Evolutionary conservation across 64 coral and sea anemone genomes (phyloP).

Genomic region (Orbicella faveolata): DNA sequence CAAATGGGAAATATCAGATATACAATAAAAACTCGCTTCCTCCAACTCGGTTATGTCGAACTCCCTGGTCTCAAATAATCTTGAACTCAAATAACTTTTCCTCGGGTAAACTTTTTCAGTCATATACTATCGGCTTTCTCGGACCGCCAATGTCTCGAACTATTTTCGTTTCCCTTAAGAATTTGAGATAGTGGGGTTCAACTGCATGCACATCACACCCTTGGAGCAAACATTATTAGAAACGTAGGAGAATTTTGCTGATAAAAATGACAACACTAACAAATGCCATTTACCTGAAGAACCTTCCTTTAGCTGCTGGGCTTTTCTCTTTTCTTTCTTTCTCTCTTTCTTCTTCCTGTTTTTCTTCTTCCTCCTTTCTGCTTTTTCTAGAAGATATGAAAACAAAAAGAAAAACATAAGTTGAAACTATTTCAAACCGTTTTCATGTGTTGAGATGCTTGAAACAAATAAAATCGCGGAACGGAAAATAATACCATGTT

Average conservation of each 20-base stretch:
- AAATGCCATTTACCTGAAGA: not conserved
- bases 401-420: not conserved
- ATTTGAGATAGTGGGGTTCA: too few species aligned
- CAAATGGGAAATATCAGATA: too few species aligned
- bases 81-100: too few species aligned
- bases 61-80: too few species aligned
- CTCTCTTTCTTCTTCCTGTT: not conserved
- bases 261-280: not conserved
- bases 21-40: too few species aligned
- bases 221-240: not conserved
- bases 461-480: not conserved
- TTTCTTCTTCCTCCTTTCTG: not conserved
- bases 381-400: not conserved
- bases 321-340: conserved; percentile 9
- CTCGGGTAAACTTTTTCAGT: too few species aligned
- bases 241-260: not conserved
- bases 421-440: not conserved
- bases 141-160: too few species aligned
- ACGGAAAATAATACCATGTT: not conserved
- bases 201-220: not conserved
- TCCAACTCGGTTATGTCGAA: too few species aligned
- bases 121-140: too few species aligned
- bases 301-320: not conserved
- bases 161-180: too few species aligned
- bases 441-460: not conserved